These are phyloP conservation scores for Chydorus sphaericus DNA, from an alignment of 2,888 invertebrate genomes.

Conservation along the genomic window DNA sequence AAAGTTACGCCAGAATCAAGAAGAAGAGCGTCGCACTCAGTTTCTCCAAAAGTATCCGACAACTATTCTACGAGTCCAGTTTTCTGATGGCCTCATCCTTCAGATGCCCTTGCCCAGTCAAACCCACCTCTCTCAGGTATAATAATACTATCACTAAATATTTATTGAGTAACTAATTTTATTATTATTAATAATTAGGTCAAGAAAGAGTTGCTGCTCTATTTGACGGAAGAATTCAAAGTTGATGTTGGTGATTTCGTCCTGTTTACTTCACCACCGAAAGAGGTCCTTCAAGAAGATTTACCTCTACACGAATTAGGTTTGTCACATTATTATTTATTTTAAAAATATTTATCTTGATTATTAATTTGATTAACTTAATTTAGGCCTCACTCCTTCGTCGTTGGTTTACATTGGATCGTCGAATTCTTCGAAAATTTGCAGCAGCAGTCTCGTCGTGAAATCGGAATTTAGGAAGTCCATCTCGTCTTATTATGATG, in stretches of 20 bases:
- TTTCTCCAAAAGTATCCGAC: conserved; percentile 1
- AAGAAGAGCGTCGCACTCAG: not conserved
- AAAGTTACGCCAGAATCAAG: conserved; percentile 5
- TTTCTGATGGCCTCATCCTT: not conserved
- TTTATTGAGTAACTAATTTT: too few species aligned
- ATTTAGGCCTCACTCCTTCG: too few species aligned
- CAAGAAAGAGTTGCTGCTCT: not conserved
- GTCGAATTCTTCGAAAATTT: too few species aligned
- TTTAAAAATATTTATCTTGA: too few species aligned
- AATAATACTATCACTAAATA: too few species aligned
- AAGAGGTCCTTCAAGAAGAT: not conserved
- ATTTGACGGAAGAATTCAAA: not conserved
- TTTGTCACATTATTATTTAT: too few species aligned
- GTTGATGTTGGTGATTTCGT: conserved; percentile 1
- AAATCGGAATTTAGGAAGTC: too few species aligned
- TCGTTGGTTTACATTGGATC: not conserved
- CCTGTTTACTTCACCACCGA: conserved; percentile 5
- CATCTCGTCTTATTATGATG: too few species aligned
- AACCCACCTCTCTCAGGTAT: not conserved
- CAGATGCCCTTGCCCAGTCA: not conserved
- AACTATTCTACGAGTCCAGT: conserved; percentile 5
- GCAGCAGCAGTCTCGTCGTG: too few species aligned
- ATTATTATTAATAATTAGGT: too few species aligned
- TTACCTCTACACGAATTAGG: not conserved
- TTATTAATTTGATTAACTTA: too few species aligned